phyloP scores from a whole-genome alignment of 2,113 vertebrate species.

The Chaenogobius annularis region DNA sequence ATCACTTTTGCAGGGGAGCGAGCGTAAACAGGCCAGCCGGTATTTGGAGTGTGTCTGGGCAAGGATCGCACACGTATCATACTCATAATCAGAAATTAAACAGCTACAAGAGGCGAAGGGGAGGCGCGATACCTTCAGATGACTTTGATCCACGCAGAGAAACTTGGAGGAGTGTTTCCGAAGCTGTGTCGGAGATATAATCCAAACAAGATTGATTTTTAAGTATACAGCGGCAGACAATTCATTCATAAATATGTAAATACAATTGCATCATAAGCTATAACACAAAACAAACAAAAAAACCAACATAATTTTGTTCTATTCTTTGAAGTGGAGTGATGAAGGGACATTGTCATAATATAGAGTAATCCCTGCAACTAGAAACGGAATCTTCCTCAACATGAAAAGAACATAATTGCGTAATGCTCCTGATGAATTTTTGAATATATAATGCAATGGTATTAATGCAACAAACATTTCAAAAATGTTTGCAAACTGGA shows the following conservation, averaged over 20 bases:
- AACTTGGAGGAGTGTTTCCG: constrained; percentile 2
- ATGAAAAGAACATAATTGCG: no score
- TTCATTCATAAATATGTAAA: constrained; percentile 5
- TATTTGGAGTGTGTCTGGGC: constrained; percentile 19
- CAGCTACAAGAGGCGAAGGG: constrained; percentile 22
- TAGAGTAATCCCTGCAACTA: neutral
- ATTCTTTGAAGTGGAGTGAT: neutral
- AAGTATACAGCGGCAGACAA: constrained; percentile 18
- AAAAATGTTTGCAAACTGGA: no score
- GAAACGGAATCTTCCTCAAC: neutral
- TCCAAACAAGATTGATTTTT: constrained; percentile 21
- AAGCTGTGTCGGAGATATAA: constrained; percentile 18
- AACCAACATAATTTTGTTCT: neutral
- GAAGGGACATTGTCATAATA: neutral
- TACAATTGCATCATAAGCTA: neutral
- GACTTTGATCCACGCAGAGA: constrained; percentile 40
- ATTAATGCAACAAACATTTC: no score
- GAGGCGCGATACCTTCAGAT: constrained; percentile 44
- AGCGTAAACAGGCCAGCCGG: constrained; percentile 48
- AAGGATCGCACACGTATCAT: constrained; percentile 43
- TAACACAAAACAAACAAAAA: neutral
- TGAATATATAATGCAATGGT: no score
- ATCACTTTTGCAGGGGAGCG: constrained; percentile 40
- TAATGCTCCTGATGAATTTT: no score
- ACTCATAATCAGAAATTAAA: constrained; percentile 56